Conservation (phyloP, 2,888 invertebrate genomes). For the Parnassius smintheus region DNA sequence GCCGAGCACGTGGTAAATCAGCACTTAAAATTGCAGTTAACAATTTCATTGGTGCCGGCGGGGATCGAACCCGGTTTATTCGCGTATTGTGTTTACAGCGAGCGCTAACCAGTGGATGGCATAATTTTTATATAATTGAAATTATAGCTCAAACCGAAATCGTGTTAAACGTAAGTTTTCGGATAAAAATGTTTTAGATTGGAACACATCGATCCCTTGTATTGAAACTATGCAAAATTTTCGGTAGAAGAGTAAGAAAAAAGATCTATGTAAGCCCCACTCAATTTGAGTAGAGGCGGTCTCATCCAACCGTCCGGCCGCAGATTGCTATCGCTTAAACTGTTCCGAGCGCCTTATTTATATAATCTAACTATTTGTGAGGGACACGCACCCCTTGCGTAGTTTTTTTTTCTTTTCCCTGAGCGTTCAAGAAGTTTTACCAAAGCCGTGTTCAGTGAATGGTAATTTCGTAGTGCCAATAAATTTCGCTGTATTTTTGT, state of each 20-base stretch:
- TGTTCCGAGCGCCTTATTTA: slow-evolving; percentile 76
- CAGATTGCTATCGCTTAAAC: slow-evolving; percentile 72
- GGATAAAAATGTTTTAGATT: neutral
- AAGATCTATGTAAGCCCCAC: slow-evolving; percentile 66
- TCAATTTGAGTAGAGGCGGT: slow-evolving; percentile 61
- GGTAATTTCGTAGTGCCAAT: slow-evolving; percentile 17
- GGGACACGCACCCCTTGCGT: slow-evolving; percentile 72
- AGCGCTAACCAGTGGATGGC: no score
- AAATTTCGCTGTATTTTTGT: slow-evolving; percentile 1
- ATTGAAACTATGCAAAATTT: slow-evolving; percentile 32
- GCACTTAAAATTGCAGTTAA: no score
- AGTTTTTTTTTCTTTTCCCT: slow-evolving; percentile 47
- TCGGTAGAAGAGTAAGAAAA: slow-evolving; percentile 55
- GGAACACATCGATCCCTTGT: neutral
- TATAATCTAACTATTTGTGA: slow-evolving; percentile 78
- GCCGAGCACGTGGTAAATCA: no score
- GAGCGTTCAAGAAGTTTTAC: slow-evolving; percentile 33
- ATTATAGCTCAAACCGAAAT: no score
- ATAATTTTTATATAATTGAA: no score
- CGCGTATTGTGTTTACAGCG: no score
- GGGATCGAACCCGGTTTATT: no score
- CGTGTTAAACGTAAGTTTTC: no score
- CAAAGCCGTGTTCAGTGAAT: slow-evolving; percentile 29
- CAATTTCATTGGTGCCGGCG: no score
- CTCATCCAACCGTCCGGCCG: slow-evolving; percentile 47